Conservation (phyloP, 2,888 invertebrate genomes). For the Eledona agricola region DNA sequence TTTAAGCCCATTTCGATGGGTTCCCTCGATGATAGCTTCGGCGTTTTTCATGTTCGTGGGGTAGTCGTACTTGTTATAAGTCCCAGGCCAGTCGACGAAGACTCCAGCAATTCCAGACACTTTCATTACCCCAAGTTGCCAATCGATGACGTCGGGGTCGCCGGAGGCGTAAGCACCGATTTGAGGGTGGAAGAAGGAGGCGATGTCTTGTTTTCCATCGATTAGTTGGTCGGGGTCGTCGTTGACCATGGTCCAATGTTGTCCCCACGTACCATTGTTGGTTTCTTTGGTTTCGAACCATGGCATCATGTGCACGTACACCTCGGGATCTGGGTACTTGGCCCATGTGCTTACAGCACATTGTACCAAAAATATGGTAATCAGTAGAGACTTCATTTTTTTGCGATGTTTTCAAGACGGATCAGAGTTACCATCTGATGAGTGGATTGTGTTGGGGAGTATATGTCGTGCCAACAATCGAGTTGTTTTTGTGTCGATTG, state of each 20-base stretch:
- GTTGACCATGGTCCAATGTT: slow-evolving; percentile 26
- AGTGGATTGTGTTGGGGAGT: too few species aligned
- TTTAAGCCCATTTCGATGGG: slow-evolving; percentile 10
- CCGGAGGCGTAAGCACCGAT: slow-evolving; percentile 19
- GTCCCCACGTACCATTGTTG: slow-evolving; percentile 18
- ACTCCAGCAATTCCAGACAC: slow-evolving; percentile 18
- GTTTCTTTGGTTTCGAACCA: slow-evolving; percentile 23
- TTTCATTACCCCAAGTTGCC: slow-evolving; percentile 21
- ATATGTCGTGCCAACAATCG: too few species aligned
- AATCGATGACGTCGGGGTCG: slow-evolving; percentile 17
- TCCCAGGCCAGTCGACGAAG: slow-evolving; percentile 30
- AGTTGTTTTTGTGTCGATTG: too few species aligned
- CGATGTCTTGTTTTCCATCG: slow-evolving; percentile 21
- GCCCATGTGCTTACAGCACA: too few species aligned
- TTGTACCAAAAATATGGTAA: too few species aligned
- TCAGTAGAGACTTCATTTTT: too few species aligned
- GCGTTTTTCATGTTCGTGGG: slow-evolving; percentile 20
- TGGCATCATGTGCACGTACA: slow-evolving; percentile 26
- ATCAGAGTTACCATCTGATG: too few species aligned
- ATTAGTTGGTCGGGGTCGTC: slow-evolving; percentile 13
- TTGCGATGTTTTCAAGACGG: too few species aligned
- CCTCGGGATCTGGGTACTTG: too few species aligned
- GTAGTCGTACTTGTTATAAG: slow-evolving; percentile 16
- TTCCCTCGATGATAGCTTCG: slow-evolving; percentile 25
- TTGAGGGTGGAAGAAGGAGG: slow-evolving; percentile 19